A percentile compares a stretch with the other conserved stretches of the same genome.
These are phyloP conservation scores for Ophiothrix spiculata DNA, from an alignment of 35 echinoderm and acorn worm species.

Conservation along the genomic window DNA sequence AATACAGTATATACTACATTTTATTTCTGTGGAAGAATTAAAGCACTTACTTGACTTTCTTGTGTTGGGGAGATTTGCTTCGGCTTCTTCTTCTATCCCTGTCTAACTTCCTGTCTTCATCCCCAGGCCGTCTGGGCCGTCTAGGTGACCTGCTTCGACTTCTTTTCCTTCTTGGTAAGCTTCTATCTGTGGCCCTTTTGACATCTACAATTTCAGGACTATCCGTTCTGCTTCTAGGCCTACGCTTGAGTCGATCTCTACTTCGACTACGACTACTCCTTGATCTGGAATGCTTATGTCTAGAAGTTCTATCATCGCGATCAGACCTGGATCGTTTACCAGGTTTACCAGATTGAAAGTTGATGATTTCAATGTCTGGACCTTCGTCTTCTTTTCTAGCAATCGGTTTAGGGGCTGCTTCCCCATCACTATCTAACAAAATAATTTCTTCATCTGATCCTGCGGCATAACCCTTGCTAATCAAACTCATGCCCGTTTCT, in stretches of 20 bases:
- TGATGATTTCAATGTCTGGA: slow-evolving; percentile 18
- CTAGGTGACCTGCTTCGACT: not conserved
- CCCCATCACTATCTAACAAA: slow-evolving; percentile 36
- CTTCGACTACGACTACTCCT: slow-evolving; percentile 33
- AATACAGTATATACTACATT: too few species aligned
- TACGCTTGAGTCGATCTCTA: not conserved
- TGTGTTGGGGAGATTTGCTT: not conserved
- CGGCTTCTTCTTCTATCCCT: not conserved
- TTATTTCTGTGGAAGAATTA: too few species aligned
- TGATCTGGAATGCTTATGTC: slow-evolving; percentile 18
- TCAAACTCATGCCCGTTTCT: slow-evolving; percentile 30
- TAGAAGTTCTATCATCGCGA: slow-evolving; percentile 10
- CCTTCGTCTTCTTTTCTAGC: slow-evolving; percentile 21
- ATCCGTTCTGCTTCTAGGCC: slow-evolving; percentile 5
- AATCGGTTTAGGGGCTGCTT: slow-evolving; percentile 25
- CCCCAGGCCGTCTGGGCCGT: not conserved
- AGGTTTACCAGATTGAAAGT: slow-evolving; percentile 24
- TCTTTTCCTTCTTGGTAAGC: slow-evolving; percentile 12
- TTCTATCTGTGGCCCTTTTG: not conserved
- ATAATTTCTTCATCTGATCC: slow-evolving; percentile 53
- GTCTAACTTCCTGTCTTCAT: not conserved
- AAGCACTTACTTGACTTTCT: not conserved
- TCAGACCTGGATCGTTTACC: not conserved
- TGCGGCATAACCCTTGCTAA: slow-evolving; percentile 13
- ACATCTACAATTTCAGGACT: not conserved